These are phyloP conservation scores for Xanthorhoe spadicearia DNA, from an alignment of 2,888 invertebrate species.

Conservation along the genomic window DNA sequence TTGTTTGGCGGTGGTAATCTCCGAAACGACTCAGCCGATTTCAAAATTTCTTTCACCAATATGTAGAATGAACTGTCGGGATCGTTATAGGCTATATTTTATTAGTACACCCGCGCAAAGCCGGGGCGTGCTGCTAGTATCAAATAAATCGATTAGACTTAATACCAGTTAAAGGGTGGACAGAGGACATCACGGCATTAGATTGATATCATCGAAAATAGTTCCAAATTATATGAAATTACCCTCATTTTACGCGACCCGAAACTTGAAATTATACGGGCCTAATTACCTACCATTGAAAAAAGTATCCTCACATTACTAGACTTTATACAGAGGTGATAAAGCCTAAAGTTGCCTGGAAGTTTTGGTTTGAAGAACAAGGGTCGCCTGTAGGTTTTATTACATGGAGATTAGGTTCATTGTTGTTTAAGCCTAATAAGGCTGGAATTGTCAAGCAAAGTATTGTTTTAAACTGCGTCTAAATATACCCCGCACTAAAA, in stretches of 20 bases:
- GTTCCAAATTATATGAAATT: constrained; percentile 38
- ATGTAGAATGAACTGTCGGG: too few relatives aligned
- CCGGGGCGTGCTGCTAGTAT: too few relatives aligned
- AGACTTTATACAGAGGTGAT: constrained; percentile 6
- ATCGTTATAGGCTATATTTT: too few relatives aligned
- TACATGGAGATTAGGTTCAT: constrained; percentile 8
- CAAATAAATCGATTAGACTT: neutral
- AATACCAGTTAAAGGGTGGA: neutral
- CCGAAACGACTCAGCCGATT: too few relatives aligned
- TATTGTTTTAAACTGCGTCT: neutral
- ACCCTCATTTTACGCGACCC: constrained; percentile 30
- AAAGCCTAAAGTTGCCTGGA: constrained; percentile 2
- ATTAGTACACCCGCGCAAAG: too few relatives aligned
- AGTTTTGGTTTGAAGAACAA: neutral
- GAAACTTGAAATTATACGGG: constrained; percentile 36
- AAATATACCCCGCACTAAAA: neutral
- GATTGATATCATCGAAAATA: constrained; percentile 39
- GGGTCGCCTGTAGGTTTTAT: constrained; percentile 8
- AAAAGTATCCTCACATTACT: neutral
- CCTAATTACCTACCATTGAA: constrained; percentile 30
- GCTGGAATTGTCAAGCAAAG: neutral
- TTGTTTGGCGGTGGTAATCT: too few relatives aligned
- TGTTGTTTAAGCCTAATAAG: neutral
- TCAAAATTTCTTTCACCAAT: too few relatives aligned
- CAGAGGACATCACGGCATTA: constrained; percentile 5